Base-by-base conservation (phyloP, 2,113 vertebrate genomes). In the Zosterops lateralis region DNA sequence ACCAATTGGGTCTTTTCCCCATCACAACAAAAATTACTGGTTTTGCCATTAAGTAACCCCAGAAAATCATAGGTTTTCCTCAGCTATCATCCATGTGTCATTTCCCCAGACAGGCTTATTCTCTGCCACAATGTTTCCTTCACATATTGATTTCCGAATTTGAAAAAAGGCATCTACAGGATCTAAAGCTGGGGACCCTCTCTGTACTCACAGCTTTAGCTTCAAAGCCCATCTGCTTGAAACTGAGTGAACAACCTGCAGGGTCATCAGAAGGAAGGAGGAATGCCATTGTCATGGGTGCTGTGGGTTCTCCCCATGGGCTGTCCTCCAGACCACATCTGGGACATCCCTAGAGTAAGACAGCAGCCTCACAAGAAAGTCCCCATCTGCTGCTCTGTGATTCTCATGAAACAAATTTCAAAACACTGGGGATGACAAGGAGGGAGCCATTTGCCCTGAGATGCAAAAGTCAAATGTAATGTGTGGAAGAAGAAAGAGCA, bases 281-380 rank as follows among this genome's bases (percentile, higher is more conserved):
- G 20, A 75, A 64, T n/a, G 44, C 13, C 32, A 36, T 38, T 12
- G 7, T 61, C 44, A 28, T 5, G 29, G 32, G 6, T 29, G 12
- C 19, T 47, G 32, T 7, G 2, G 18, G 34, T 14, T 87, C 6
- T 71, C 28, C 6, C 58, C 26, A 31, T 0, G 0, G 31, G 20
- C 50, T 64, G 26, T 47, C 24, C 44, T 81, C 54, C 57, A 89
- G 47, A 25, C 6, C 2, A 3, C 3, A 1, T 14, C 4, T 79
- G 21, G 36, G 42, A 44, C 9, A 67, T 19, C 22, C 13, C 26
- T 45, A 17, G 14, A 40, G 12, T 25, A 42, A 87, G 54, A 40
- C 13, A 75, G 20, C 47, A 89, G n/a, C n/a, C 42, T 61, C 62
- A 79, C 24, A 57, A 91, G n/a, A 38, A 53, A 48, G 20, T 32